Conservation (phyloP, 2,113 vertebrate genomes). For the Scartelaos histophorus region DNA sequence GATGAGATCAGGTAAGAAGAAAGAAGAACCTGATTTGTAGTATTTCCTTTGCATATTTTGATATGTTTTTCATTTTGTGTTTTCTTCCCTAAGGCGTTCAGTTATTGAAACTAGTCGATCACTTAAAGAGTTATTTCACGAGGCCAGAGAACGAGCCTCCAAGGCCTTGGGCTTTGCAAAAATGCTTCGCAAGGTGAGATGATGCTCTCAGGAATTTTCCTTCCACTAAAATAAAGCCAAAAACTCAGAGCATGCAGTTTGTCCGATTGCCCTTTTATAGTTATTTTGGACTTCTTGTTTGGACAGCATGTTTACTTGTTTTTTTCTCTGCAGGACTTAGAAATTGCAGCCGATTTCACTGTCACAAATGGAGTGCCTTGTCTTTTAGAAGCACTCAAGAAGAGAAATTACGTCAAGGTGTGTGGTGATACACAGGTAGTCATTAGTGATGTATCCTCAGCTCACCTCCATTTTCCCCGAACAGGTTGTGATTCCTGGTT, state of each 20-base stretch:
- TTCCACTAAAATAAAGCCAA: constrained; percentile 14
- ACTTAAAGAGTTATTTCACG: constrained; percentile 96
- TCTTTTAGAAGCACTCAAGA: constrained; percentile 84
- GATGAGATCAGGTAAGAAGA: constrained; percentile 90
- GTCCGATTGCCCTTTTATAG: constrained; percentile 27
- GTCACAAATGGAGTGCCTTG: constrained; percentile 84
- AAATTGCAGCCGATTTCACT: constrained; percentile 92
- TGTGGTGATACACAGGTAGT: not conserved
- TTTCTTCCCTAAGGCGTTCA: constrained; percentile 81
- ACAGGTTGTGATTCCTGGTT: constrained; percentile 77
- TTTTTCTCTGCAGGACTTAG: constrained; percentile 85
- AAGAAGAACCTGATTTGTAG: not conserved
- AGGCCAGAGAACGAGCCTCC: constrained; percentile 94
- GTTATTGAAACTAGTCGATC: constrained; percentile 96
- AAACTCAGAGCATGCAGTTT: constrained; percentile 19
- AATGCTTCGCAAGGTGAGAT: constrained; percentile 95
- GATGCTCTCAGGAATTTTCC: not conserved
- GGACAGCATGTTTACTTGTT: constrained; percentile 25
- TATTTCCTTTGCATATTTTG: not conserved
- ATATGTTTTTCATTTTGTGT: constrained; percentile 8
- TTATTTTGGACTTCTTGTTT: constrained; percentile 13
- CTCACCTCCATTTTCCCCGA: not conserved
- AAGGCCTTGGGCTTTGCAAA: constrained; percentile 98
- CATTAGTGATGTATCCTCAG: not conserved
- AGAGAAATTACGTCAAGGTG: constrained; percentile 89